Percentiles rank a stretch among this genome's conserved stretches.
phyloP scores from a whole-genome alignment of 35 echinoderm and acorn worm species.

The Apostichopus japonicus region DNA sequence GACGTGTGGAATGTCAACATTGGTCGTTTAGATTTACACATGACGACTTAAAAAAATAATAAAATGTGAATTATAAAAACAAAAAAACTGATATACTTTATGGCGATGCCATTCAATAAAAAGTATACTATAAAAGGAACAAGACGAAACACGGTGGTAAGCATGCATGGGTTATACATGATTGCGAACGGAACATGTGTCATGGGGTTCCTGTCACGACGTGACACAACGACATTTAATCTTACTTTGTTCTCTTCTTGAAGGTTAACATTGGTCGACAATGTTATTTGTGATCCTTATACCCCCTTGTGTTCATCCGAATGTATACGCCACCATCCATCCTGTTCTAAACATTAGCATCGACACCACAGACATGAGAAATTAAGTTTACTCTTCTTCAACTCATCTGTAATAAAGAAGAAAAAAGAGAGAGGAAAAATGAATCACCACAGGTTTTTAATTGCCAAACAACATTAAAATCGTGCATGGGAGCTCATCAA shows the following conservation, averaged over 20 bases:
- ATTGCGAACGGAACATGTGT: neutral
- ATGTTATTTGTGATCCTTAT: neutral
- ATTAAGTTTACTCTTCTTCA: no score
- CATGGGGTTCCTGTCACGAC: no score
- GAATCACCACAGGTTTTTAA: neutral
- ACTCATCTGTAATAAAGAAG: no score
- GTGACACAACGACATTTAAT: no score
- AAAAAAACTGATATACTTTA: neutral
- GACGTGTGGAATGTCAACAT: conserved; percentile 21
- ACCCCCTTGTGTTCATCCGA: neutral
- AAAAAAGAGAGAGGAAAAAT: no score
- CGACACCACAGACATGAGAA: no score
- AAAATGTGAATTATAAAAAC: neutral
- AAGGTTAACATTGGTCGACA: neutral
- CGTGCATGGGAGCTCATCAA: neutral
- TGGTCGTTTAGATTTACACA: neutral
- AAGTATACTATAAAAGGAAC: neutral
- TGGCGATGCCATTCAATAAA: neutral
- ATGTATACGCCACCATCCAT: neutral
- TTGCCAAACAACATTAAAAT: conserved; percentile 19
- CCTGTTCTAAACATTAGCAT: neutral
- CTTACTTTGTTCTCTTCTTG: neutral
- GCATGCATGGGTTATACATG: neutral
- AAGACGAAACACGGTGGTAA: neutral
- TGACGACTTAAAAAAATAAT: neutral